Base-by-base conservation (phyloP, 2,797 vertebrate genomes). In the Spea hammondii region DNA sequence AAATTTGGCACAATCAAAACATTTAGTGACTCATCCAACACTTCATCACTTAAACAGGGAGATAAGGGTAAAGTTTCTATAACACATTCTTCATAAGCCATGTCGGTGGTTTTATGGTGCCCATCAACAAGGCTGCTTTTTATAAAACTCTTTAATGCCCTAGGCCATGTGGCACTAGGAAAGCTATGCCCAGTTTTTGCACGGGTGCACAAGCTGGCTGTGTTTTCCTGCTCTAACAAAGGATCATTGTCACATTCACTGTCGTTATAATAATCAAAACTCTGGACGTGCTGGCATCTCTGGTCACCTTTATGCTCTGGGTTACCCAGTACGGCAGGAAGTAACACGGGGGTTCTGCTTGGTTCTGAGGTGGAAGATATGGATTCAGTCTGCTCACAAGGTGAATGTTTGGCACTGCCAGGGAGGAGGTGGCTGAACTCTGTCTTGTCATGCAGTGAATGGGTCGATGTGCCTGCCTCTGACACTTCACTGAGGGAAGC, bases 11-110 rank as follows among this genome's bases (percentile, higher is more conserved):
- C 83, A 84, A 92, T 57, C 67, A 93, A 85, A 80, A 89, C 64
- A 83, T 86, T 85, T 72, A 90, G 78, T 11, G 88, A 89, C 3
- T 94, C 92, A 74, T 94, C 93, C 77, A 94, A 90, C 62, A 96
- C 93, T 80, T 98, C 96, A 67, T 97, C 96, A 62, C 97, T 98
- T 78, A 97, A 85, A 84, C 95, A 98, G 8, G 97, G 96, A 3
- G 96, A 97, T 3, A 97, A 92, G 76, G 95, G 95, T 80, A 92
- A 87, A 0, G 91, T 90, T 85, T 93, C 92, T 79, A 92, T 87
- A 0, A 89, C 84, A 49, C 89, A 92, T 76, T 90, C 89, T 1
- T 86, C 87, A 14, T 83, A 86, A 0, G 85, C 82, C 32, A 89
- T 83, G 74, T 92, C 91, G 85, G 88, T 83, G 77, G 90, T 89